A percentile compares a stretch with the other conserved stretches of the same genome.
phyloP scores from a whole-genome alignment of 1,140 invertebrate genomes.

The Heliothis subflexa region DNA sequence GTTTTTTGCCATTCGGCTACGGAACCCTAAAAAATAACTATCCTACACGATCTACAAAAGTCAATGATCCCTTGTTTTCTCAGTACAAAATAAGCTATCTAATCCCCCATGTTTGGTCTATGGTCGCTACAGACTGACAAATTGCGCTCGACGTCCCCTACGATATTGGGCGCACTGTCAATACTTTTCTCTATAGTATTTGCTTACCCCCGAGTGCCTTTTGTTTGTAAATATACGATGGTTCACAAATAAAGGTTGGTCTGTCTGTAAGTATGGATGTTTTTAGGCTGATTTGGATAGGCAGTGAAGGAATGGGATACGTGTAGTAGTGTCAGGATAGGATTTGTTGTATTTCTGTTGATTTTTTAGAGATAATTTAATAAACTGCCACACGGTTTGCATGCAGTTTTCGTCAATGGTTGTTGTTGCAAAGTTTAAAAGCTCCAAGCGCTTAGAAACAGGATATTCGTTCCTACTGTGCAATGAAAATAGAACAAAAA shows the following conservation, averaged over 20 bases:
- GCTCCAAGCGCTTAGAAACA: too few relatives aligned
- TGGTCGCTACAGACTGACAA: slow-evolving; percentile 31
- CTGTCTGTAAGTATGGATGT: slow-evolving; percentile 2
- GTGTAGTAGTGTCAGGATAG: too few relatives aligned
- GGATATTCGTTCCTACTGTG: too few relatives aligned
- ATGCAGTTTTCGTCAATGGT: too few relatives aligned
- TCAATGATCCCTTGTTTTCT: slow-evolving; percentile 2
- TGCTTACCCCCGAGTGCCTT: slow-evolving; percentile 25
- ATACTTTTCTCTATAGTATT: slow-evolving; percentile 17
- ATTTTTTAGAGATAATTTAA: too few relatives aligned
- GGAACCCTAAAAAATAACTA: not conserved
- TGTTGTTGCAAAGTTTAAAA: too few relatives aligned
- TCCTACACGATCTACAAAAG: not conserved
- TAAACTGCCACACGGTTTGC: too few relatives aligned
- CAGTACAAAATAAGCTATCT: slow-evolving; percentile 14
- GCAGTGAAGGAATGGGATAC: not conserved
- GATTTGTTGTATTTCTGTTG: too few relatives aligned
- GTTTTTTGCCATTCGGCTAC: too few relatives aligned
- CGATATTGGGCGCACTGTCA: slow-evolving; percentile 37
- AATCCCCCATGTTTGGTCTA: slow-evolving; percentile 21
- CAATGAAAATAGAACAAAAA: too few relatives aligned
- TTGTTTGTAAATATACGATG: slow-evolving; percentile 15
- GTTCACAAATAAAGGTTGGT: slow-evolving; percentile 2
- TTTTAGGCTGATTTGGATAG: not conserved
- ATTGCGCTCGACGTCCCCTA: slow-evolving; percentile 18